Percentiles rank a stretch among this genome's conserved stretches.
Conservation (phyloP, 2,113 vertebrate species). For the Chiloscyllium plagiosum region DNA sequence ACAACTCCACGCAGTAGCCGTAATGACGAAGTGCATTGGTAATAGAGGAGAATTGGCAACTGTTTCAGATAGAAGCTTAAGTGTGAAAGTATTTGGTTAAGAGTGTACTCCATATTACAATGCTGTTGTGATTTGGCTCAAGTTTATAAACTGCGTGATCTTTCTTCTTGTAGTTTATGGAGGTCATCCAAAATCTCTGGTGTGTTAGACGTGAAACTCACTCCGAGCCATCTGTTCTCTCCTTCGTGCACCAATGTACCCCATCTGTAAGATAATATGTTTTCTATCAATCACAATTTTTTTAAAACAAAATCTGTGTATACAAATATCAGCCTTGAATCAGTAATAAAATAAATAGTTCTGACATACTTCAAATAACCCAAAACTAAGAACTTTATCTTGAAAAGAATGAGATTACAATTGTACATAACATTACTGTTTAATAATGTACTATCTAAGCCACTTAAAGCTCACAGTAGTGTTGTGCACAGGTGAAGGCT, state of each 20-base stretch:
- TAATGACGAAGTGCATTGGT: neutral
- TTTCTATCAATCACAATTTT: neutral
- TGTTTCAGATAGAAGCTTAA: neutral
- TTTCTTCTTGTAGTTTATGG: neutral
- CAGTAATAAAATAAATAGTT: neutral
- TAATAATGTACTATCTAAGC: neutral
- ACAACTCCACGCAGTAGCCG: neutral
- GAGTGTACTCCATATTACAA: neutral
- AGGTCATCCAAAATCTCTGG: slow-evolving; percentile 17
- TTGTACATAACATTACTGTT: neutral
- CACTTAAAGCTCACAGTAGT: neutral
- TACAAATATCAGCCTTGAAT: neutral
- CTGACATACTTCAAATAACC: neutral
- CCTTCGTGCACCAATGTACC: neutral
- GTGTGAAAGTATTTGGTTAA: neutral
- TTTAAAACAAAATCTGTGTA: neutral
- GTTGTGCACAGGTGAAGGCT: too few relatives aligned
- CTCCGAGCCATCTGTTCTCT: slow-evolving; percentile 5
- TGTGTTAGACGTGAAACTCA: neutral
- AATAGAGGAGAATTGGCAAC: neutral
- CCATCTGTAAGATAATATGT: slow-evolving; percentile 17
- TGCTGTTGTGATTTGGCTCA: neutral
- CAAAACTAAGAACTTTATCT: neutral
- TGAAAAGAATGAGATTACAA: neutral
- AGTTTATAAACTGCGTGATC: neutral